phyloP scores from a whole-genome alignment of 1,140 invertebrate genomes.

The Apocrypta bakeri region DNA sequence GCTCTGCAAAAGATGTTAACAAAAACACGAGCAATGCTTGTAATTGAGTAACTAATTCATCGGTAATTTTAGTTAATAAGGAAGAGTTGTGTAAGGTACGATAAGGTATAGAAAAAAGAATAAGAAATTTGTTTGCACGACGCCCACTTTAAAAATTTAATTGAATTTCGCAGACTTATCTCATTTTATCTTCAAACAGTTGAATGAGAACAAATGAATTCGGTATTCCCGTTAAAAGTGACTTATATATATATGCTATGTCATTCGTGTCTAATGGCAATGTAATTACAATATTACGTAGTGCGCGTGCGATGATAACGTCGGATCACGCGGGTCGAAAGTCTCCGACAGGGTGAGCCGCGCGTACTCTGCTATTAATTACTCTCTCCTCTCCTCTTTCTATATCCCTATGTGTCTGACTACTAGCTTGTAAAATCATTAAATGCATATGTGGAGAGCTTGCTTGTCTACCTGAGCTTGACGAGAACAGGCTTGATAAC shows the following conservation, averaged over 20 bases:
- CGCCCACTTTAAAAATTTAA: too few relatives aligned
- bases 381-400: background rate
- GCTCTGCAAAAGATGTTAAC: background rate
- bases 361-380: background rate
- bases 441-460: background rate
- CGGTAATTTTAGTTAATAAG: too few relatives aligned
- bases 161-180: too few relatives aligned
- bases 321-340: background rate
- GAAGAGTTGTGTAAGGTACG: too few relatives aligned
- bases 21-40: too few relatives aligned
- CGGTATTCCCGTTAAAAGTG: background rate
- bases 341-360: background rate
- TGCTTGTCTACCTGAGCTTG: constrained; percentile 4
- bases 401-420: background rate
- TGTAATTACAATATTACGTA: constrained; percentile 66
- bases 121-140: too few relatives aligned
- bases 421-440: background rate
- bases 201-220: background rate
- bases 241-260: background rate
- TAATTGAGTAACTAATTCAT: too few relatives aligned
- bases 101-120: too few relatives aligned
- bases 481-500: background rate
- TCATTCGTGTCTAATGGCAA: constrained; percentile 58
- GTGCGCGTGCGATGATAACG: constrained; percentile 26
- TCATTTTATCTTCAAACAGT: background rate